These are phyloP conservation scores for Temnothorax curvispinosus DNA, from an alignment of 1,140 invertebrate genomes.

Conservation along the genomic window DNA sequence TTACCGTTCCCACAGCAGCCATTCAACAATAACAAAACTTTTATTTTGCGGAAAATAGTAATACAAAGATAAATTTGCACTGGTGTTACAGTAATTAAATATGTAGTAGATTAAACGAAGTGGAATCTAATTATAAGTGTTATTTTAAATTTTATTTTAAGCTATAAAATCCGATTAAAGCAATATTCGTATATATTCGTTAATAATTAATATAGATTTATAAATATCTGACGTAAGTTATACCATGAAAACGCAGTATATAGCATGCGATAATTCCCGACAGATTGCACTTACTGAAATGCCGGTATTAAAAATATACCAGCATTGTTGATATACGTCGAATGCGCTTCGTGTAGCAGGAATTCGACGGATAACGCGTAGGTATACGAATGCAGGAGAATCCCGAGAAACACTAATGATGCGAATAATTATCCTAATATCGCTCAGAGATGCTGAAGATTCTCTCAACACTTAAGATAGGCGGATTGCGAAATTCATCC, in stretches of 20 bases:
- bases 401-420: conserved; percentile 47
- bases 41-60: conserved; percentile 13
- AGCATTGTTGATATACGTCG: not conserved
- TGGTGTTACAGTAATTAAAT: not conserved
- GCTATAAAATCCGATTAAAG: not conserved
- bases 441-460: not conserved
- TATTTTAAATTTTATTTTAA: not conserved
- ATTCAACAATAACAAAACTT: conserved; percentile 32
- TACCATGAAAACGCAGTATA: not conserved
- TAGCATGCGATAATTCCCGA: not conserved
- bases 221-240: not conserved
- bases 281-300: not conserved
- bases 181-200: not conserved
- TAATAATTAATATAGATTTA: not conserved
- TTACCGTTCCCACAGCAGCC: not conserved
- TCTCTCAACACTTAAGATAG: conserved; percentile 37
- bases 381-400: not conserved
- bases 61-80: conserved; percentile 1
- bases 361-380: not conserved
- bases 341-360: not conserved
- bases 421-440: conserved; percentile 60
- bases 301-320: not conserved
- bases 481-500: conserved; percentile 23
- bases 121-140: not conserved
- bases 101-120: not conserved